These are phyloP conservation scores for Zelostemma sp. DNA, from an alignment of 1,140 invertebrate species.

Conservation along the genomic window DNA sequence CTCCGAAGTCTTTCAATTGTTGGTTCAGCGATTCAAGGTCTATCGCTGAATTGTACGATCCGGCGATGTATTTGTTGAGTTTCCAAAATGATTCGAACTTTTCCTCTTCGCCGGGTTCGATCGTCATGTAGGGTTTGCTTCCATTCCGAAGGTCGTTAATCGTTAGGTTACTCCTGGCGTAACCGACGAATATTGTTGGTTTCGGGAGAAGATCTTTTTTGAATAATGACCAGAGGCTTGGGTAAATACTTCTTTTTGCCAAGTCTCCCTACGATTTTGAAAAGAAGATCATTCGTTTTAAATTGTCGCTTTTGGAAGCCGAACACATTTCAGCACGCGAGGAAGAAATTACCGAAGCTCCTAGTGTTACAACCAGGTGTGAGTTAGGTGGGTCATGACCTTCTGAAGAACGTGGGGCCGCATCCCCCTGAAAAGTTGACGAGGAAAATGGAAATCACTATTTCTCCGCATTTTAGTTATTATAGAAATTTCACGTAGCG, in stretches of 20 bases:
- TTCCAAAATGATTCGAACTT: slow-evolving; percentile 90
- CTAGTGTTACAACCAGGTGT: slow-evolving; percentile 86
- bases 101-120: slow-evolving; percentile 80
- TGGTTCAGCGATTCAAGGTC: slow-evolving; percentile 88
- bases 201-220: slow-evolving; percentile 90
- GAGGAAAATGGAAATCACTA: too few relatives aligned
- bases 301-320: too few relatives aligned
- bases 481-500: too few relatives aligned
- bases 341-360: slow-evolving; percentile 80
- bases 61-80: slow-evolving; percentile 87
- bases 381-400: too few relatives aligned
- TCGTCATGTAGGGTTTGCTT: slow-evolving; percentile 87
- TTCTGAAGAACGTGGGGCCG: too few relatives aligned
- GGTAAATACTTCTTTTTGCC: slow-evolving; percentile 99
- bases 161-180: slow-evolving; percentile 89
- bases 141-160: slow-evolving; percentile 80
- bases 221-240: slow-evolving; percentile 96
- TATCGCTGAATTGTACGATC: slow-evolving; percentile 83
- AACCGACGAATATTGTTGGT: slow-evolving; percentile 93
- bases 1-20: slow-evolving; percentile 76
- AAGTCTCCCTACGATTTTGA: slow-evolving; percentile 84
- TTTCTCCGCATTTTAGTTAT: too few relatives aligned
- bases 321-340: too few relatives aligned
- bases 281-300: neutral
- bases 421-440: too few relatives aligned